These are phyloP conservation scores for Ptychobarbus kaznakovi DNA, from an alignment of 2,797 vertebrate species.

Conservation along the genomic window DNA sequence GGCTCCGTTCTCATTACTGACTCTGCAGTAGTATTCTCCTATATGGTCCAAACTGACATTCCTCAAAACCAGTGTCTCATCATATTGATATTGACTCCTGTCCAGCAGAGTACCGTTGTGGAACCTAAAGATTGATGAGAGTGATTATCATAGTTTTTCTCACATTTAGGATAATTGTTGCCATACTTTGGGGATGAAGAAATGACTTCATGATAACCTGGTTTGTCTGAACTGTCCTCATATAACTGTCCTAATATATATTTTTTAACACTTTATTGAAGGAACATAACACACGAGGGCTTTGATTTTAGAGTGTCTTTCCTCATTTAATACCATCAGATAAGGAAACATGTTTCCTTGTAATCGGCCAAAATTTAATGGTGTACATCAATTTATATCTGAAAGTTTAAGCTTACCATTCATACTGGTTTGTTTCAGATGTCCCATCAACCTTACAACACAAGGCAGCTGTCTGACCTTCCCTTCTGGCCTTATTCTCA, in stretches of 20 bases:
- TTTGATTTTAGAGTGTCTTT: neutral
- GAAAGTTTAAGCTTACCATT: slow-evolving; percentile 83
- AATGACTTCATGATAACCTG: neutral
- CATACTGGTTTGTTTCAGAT: slow-evolving; percentile 85
- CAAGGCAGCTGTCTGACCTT: slow-evolving; percentile 87
- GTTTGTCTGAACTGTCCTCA: neutral
- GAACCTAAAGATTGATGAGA: slow-evolving; percentile 81
- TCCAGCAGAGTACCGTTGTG: slow-evolving; percentile 89
- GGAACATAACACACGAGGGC: neutral
- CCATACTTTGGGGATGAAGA: neutral
- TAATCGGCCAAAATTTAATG: neutral
- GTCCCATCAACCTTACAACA: slow-evolving; percentile 90
- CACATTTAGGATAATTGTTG: neutral
- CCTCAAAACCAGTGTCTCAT: slow-evolving; percentile 87
- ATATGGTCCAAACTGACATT: slow-evolving; percentile 81
- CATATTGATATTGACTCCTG: slow-evolving; percentile 76
- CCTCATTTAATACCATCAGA: neutral
- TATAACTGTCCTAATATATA: neutral
- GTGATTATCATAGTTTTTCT: neutral
- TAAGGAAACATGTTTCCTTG: neutral
- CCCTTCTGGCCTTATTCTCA: slow-evolving; percentile 83
- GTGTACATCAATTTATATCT: neutral
- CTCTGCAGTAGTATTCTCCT: slow-evolving; percentile 94
- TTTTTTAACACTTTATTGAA: neutral
- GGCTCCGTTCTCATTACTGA: slow-evolving; percentile 84